A percentile compares a stretch with the other conserved stretches of the same genome.
Evolutionary conservation across 1,140 invertebrate genomes (phyloP).

Genomic region (Phthorimaea operculella): DNA sequence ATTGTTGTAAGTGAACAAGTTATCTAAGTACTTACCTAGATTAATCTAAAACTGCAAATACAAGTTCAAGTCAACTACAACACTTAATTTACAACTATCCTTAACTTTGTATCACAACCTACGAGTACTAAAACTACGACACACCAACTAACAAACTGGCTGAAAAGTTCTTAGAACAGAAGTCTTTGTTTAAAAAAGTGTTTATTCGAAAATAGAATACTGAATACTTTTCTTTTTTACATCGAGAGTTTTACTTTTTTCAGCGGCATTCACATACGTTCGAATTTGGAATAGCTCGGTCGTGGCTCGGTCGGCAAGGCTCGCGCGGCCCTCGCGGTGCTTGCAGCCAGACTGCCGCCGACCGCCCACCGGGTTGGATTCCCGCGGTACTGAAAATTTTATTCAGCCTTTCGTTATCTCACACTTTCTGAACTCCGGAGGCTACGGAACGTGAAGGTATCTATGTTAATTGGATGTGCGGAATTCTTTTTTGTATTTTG

Average conservation of each 20-base stretch:
- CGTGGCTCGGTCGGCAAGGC: background rate
- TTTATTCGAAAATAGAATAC: background rate
- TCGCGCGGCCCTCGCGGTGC: conserved; percentile 10
- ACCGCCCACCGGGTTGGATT: conserved; percentile 21
- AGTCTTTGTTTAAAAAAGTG: background rate
- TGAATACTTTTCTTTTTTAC: background rate
- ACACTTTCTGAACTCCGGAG: background rate
- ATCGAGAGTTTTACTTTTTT: background rate
- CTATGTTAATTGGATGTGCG: too few relatives aligned
- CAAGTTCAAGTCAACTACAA: background rate
- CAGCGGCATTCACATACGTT: background rate
- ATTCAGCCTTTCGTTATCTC: conserved; percentile 29
- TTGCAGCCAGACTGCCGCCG: conserved; percentile 41
- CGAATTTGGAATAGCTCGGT: background rate
- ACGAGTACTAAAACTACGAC: background rate
- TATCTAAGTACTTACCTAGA: background rate
- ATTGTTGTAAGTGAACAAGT: too few relatives aligned
- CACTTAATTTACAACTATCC: background rate
- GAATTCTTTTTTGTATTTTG: too few relatives aligned
- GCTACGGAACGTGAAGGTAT: too few relatives aligned
- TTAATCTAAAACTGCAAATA: background rate
- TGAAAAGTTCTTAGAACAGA: too few relatives aligned
- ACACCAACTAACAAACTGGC: background rate
- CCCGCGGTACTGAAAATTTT: conserved; percentile 44
- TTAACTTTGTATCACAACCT: background rate